A percentile compares a stretch with the other conserved stretches of the same genome.
phyloP scores from a whole-genome alignment of 2,888 invertebrate genomes.

The Oasisia sp. region DNA sequence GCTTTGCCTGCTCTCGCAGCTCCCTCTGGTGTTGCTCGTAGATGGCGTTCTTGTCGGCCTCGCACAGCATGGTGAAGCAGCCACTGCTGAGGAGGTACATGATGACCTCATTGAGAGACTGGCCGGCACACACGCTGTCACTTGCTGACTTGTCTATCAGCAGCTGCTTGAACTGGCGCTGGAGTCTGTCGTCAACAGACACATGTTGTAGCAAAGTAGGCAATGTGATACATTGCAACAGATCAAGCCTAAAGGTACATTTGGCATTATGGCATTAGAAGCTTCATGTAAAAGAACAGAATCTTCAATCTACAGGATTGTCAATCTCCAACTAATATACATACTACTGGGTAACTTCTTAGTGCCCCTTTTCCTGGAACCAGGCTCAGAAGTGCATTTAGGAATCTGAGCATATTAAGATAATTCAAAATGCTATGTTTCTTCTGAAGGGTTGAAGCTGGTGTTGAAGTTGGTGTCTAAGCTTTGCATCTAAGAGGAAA shows the following conservation, averaged over 20 bases:
- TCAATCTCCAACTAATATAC: too few species aligned
- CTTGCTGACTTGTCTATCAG: constrained; percentile 80
- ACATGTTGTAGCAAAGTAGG: neutral
- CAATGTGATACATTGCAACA: too few species aligned
- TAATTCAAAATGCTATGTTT: too few species aligned
- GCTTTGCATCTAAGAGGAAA: too few species aligned
- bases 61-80: constrained; percentile 90
- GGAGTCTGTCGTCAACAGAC: constrained; percentile 76
- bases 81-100: constrained; percentile 92
- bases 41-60: constrained; percentile 89
- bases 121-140: constrained; percentile 95
- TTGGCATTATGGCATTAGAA: too few species aligned
- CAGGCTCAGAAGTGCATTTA: neutral
- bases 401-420: neutral
- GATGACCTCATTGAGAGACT: constrained; percentile 85
- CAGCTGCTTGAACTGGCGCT: constrained; percentile 91
- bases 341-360: too few species aligned
- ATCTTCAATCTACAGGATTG: too few species aligned
- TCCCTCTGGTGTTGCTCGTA: constrained; percentile 87
- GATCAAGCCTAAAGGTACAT: too few species aligned
- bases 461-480: too few species aligned
- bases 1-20: constrained; percentile 80
- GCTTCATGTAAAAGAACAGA: too few species aligned
- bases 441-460: too few species aligned
- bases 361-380: neutral